Base-by-base conservation (phyloP, 2,113 vertebrate species). In the Erpornis zantholeuca region DNA sequence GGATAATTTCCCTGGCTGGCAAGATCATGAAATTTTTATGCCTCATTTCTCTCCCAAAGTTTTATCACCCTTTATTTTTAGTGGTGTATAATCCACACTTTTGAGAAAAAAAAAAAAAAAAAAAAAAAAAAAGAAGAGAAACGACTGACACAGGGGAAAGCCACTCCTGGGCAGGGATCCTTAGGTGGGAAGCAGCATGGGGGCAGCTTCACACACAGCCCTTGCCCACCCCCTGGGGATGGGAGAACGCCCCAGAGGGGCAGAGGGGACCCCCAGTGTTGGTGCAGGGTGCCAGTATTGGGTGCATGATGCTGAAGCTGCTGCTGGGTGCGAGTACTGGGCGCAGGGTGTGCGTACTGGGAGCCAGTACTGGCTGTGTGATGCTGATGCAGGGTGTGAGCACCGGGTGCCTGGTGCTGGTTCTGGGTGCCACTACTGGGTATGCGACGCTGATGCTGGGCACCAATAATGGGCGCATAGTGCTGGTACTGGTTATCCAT, bases 41-140 rank as follows among this genome's bases (percentile, higher is more conserved):
- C 77, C 72, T 95, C 61, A 18, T 91, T 97, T 89, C 64, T 92
- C 81, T 91, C 91, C 70, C 73, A 45, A 89, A 95, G 61, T 94
- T 97, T 95, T 92, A 94, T 85, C 70, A 76, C 50, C 45, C 71
- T 96, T 87, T 94, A 87, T 96, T 94, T 95, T 94, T 91, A 96
- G 94, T 18, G 4, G 69, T 3, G 7, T 38, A 47, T 28, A 69
- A 79, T 53, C 64, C 31, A 17, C 0, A 2, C n/a, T 54, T 59
- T 73, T 36, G 27, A 21, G 23, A 70, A 29, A 42, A 38, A 70
- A 29, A 14, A n/a, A n/a, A 15, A 0, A 2, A 6, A 35, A 23
- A 57, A 38, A 65, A 80, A 60, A n/a, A n/a, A 14, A n/a, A n/a
- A 15, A 0, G 2, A 6, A 35, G 25, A 57, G 42, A 65, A 80